Evolutionary conservation across 2,888 invertebrate genomes (phyloP).

Genomic region (Pollenia griseotomentosa): DNA sequence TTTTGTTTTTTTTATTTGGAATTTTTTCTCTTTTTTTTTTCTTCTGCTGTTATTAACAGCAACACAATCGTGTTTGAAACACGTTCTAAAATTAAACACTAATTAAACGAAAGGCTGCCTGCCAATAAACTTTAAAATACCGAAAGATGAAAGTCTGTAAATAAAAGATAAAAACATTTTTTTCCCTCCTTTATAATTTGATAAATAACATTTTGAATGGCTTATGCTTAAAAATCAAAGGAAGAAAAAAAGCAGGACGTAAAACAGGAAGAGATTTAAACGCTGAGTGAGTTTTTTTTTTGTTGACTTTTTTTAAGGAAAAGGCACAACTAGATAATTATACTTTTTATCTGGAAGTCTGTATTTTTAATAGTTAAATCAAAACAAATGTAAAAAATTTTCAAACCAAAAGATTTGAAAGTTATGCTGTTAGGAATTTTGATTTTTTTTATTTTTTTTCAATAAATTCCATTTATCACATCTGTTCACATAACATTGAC

Average conservation of each 20-base stretch:
- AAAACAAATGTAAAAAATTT: neutral
- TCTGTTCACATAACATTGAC: constrained; percentile 30
- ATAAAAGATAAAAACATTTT: constrained; percentile 43
- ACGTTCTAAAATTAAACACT: constrained; percentile 71
- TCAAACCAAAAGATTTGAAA: neutral
- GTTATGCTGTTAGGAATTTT: neutral
- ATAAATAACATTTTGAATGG: constrained; percentile 38
- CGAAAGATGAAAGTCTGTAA: constrained; percentile 64
- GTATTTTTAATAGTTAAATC: neutral
- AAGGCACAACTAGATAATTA: neutral
- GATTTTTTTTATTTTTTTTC: neutral
- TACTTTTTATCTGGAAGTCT: neutral
- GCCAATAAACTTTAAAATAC: constrained; percentile 57
- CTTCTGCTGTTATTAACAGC: constrained; percentile 35
- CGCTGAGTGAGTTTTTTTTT: no score
- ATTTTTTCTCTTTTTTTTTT: constrained; percentile 27
- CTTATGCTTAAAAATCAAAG: neutral
- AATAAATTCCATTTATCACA: constrained; percentile 35
- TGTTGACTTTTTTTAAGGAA: no score
- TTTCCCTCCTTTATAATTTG: constrained; percentile 33
- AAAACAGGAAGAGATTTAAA: constrained; percentile 3
- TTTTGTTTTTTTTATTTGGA: constrained; percentile 34
- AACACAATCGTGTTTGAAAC: constrained; percentile 66
- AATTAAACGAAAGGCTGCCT: constrained; percentile 66
- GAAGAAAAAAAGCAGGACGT: neutral